Percentiles rank a stretch among this genome's conserved stretches.
Evolutionary conservation across 2,113 vertebrate species (phyloP).

Genomic region (Fukomys damarensis): DNA sequence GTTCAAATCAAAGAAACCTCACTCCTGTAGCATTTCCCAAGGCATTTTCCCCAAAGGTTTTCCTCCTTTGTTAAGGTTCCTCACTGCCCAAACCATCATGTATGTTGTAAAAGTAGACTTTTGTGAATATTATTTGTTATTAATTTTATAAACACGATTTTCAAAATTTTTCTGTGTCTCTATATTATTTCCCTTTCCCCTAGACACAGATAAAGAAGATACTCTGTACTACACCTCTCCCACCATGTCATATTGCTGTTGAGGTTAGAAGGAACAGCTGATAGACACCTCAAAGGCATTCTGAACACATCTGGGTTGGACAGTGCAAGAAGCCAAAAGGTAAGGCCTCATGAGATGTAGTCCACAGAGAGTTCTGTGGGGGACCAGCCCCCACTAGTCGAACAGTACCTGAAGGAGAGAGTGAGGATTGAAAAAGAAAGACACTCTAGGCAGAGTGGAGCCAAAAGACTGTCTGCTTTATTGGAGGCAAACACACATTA

Average conservation of each 20-base stretch:
- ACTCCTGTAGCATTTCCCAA: background rate
- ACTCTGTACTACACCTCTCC: background rate
- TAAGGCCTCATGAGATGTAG: background rate
- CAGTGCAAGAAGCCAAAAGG: background rate
- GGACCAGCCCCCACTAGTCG: too few relatives aligned
- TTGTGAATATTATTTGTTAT: background rate
- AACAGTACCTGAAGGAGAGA: too few relatives aligned
- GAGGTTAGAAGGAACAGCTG: background rate
- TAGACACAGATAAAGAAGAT: background rate
- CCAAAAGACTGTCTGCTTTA: too few relatives aligned
- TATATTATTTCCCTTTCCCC: background rate
- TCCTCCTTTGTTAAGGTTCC: background rate
- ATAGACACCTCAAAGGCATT: background rate
- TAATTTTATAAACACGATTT: background rate
- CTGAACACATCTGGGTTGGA: background rate
- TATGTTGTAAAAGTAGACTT: background rate
- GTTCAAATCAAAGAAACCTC: background rate
- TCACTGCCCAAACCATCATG: background rate
- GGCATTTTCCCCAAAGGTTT: background rate
- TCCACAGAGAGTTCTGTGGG: too few relatives aligned
- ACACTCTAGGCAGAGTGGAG: too few relatives aligned
- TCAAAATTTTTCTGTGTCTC: background rate
- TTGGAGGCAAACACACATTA: too few relatives aligned
- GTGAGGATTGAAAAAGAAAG: too few relatives aligned
- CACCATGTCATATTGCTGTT: background rate